Conservation (phyloP, 2,113 vertebrate genomes). For the Poicephalus gulielmi region DNA sequence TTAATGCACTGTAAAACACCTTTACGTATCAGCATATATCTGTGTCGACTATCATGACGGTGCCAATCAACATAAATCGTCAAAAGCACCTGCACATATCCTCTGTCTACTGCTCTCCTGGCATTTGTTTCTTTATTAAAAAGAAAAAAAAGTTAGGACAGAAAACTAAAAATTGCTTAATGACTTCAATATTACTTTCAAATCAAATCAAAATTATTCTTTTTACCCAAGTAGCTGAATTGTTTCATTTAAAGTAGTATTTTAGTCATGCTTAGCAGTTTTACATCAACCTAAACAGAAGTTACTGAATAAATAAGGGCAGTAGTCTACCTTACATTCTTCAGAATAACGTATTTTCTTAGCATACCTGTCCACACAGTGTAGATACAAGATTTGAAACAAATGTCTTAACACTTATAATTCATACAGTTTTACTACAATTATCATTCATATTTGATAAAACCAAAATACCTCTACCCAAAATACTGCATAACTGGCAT, state of each 20-base stretch:
- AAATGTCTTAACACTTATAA: not conserved
- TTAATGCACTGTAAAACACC: constrained; percentile 93
- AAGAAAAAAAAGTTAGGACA: constrained; percentile 48
- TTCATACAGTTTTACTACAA: not conserved
- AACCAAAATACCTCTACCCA: not conserved
- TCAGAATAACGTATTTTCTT: not conserved
- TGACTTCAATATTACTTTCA: not conserved
- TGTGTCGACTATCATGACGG: constrained; percentile 89
- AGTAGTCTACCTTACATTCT: not conserved
- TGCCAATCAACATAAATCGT: constrained; percentile 95
- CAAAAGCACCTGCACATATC: constrained; percentile 86
- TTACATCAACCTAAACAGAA: not conserved
- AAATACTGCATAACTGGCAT: not conserved
- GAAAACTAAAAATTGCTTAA: constrained; percentile 25
- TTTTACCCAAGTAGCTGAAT: not conserved
- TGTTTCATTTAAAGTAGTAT: not conserved
- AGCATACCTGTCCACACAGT: not conserved
- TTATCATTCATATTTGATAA: not conserved
- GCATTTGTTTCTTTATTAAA: constrained; percentile 90
- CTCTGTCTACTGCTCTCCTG: constrained; percentile 89
- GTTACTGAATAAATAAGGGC: not conserved
- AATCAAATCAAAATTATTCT: not conserved
- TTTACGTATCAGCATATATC: constrained; percentile 92
- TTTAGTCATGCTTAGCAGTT: not conserved
- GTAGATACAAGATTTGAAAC: not conserved